Percentiles rank a stretch among this genome's conserved stretches.
Conservation (phyloP, 2,797 vertebrate genomes). For the Tiaroga cobitis region DNA sequence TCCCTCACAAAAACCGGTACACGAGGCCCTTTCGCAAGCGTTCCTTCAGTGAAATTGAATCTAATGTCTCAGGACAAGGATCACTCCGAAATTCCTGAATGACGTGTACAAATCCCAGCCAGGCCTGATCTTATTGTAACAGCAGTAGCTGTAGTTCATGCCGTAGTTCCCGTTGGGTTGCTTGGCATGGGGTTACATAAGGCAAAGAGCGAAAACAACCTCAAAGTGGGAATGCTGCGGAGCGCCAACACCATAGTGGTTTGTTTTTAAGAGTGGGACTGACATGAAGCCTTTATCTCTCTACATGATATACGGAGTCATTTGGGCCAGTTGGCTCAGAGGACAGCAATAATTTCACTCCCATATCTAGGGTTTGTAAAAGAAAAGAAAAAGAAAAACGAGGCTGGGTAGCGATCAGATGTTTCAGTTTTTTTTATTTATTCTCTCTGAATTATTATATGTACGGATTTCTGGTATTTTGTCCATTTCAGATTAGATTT, state of each 20-base stretch:
- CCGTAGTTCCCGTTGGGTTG: conserved; percentile 39
- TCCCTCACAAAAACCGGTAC: conserved; percentile 5
- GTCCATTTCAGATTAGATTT: conserved; percentile 38
- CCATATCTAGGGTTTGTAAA: conserved; percentile 63
- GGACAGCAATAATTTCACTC: conserved; percentile 50
- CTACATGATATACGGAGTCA: conserved; percentile 46
- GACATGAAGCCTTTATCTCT: conserved; percentile 57
- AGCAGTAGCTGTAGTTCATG: conserved; percentile 39
- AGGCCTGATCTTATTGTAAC: conserved; percentile 41
- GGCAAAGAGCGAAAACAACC: conserved; percentile 53
- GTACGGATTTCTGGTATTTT: conserved; percentile 64
- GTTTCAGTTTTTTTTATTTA: conserved; percentile 51
- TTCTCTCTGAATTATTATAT: conserved; percentile 52
- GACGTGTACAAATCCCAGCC: conserved; percentile 32
- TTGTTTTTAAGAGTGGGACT: conserved; percentile 58
- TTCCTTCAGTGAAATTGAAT: conserved; percentile 28
- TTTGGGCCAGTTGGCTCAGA: conserved; percentile 48
- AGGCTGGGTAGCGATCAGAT: conserved; percentile 56
- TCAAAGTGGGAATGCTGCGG: conserved; percentile 42
- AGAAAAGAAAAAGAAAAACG: conserved; percentile 51
- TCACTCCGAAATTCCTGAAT: conserved; percentile 12
- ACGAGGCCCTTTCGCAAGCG: neutral
- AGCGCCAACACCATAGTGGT: conserved; percentile 51
- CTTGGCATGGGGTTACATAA: conserved; percentile 44
- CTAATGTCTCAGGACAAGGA: conserved; percentile 30